Evolutionary conservation across 2,888 invertebrate genomes (phyloP).

Genomic region (Gryllus longicercus): DNA sequence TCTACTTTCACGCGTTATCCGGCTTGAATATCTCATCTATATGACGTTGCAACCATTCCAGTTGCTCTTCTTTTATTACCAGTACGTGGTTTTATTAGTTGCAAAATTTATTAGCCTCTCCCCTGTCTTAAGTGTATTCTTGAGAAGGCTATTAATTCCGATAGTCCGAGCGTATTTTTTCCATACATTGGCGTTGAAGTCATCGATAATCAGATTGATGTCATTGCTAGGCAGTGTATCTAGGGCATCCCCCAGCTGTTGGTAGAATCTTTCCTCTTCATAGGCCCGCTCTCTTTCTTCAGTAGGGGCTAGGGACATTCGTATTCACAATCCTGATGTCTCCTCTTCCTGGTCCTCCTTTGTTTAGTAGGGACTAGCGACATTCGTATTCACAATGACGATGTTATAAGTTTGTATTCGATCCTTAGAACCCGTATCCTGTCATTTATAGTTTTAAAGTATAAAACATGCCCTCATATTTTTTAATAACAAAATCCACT

Average conservation of each 20-base stretch:
- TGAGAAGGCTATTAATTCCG: not conserved
- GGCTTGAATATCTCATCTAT: not conserved
- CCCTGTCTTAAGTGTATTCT: not conserved
- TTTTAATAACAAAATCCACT: not conserved
- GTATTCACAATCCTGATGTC: too few species aligned
- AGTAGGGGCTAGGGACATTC: too few species aligned
- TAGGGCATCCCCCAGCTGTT: not conserved
- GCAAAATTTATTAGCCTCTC: conserved; percentile 27
- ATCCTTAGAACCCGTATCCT: not conserved
- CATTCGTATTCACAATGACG: not conserved
- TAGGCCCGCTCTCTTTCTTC: too few species aligned
- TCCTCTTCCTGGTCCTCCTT: not conserved
- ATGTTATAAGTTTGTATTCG: not conserved
- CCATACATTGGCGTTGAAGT: not conserved
- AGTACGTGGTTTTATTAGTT: conserved; percentile 27
- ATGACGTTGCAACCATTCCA: not conserved
- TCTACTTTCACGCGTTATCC: not conserved
- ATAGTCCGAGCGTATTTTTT: not conserved
- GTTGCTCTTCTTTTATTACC: conserved; percentile 21
- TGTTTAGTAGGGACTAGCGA: not conserved
- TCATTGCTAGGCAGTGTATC: not conserved
- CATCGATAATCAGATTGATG: not conserved
- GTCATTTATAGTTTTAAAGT: not conserved
- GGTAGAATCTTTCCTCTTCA: too few species aligned
- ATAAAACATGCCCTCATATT: not conserved